A percentile compares a stretch with the other conserved stretches of the same genome.
Conservation (phyloP, 2,888 invertebrate species). For the Melieria omissa region DNA sequence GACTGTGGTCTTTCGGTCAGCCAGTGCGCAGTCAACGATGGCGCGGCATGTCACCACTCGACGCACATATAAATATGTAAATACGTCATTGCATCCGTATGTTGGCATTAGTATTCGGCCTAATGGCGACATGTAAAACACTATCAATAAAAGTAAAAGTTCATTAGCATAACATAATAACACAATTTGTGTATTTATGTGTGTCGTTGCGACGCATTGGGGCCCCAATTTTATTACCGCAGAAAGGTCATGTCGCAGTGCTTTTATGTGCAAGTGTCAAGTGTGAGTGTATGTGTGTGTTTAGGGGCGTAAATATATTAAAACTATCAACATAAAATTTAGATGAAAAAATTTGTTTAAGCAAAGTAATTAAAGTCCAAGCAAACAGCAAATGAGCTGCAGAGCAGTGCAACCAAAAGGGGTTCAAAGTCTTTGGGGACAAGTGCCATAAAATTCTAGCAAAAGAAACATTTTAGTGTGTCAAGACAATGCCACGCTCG, state of each 20-base stretch:
- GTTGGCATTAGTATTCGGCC: neutral
- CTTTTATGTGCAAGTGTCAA: slow-evolving; percentile 15
- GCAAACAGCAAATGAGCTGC: neutral
- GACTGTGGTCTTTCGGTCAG: too few species aligned
- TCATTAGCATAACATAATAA: slow-evolving; percentile 35
- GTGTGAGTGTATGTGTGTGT: neutral
- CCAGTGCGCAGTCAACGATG: too few species aligned
- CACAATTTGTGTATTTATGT: slow-evolving; percentile 2
- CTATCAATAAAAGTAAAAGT: slow-evolving; percentile 34
- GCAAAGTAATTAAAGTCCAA: neutral
- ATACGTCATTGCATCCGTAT: too few species aligned
- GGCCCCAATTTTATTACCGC: slow-evolving; percentile 22
- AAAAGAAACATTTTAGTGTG: slow-evolving; percentile 1
- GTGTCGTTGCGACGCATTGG: slow-evolving; percentile 6
- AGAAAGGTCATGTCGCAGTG: neutral
- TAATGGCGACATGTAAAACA: slow-evolving; percentile 27
- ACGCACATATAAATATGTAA: too few species aligned
- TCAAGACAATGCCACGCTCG: neutral
- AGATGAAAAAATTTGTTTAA: slow-evolving; percentile 13
- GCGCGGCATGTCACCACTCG: too few species aligned
- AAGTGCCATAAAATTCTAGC: neutral
- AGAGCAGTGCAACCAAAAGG: too few species aligned
- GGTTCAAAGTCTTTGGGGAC: neutral
- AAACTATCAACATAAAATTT: slow-evolving; percentile 27
- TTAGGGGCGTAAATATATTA: slow-evolving; percentile 11